Percentiles rank a stretch among this genome's conserved stretches.
Evolutionary conservation across 1,140 invertebrate species (phyloP).

Genomic region (Capitella teleta): DNA sequence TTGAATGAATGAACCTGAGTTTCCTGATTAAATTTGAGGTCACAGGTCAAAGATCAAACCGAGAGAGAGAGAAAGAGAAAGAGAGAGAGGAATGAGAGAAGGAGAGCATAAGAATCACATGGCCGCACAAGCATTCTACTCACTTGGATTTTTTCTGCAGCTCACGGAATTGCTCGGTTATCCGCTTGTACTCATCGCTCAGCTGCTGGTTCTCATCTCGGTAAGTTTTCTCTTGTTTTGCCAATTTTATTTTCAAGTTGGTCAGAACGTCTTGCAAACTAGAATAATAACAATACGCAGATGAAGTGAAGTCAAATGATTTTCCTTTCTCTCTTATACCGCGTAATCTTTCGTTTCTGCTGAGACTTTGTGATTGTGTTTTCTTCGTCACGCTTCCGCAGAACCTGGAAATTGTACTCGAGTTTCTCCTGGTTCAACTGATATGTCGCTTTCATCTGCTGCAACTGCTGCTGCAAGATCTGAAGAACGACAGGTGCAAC

Average conservation of each 20-base stretch:
- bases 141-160: slow-evolving; percentile 41
- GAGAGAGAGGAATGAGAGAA: too few relatives aligned
- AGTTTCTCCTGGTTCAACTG: slow-evolving; percentile 72
- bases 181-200: slow-evolving; percentile 39
- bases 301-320: not conserved
- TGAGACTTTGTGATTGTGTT: slow-evolving; percentile 69
- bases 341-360: slow-evolving; percentile 64
- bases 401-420: slow-evolving; percentile 72
- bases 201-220: slow-evolving; percentile 36
- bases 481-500: slow-evolving; percentile 39
- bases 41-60: too few relatives aligned
- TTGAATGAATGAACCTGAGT: too few relatives aligned
- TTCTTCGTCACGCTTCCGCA: slow-evolving; percentile 74
- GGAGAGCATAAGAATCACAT: too few relatives aligned
- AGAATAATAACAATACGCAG: not conserved
- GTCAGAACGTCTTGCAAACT: slow-evolving; percentile 63
- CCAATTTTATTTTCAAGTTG: slow-evolving; percentile 50
- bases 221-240: slow-evolving; percentile 50
- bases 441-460: slow-evolving; percentile 59
- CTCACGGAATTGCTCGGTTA: slow-evolving; percentile 39
- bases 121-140: too few relatives aligned
- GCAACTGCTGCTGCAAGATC: slow-evolving; percentile 61
- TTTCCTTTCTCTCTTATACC: too few relatives aligned
- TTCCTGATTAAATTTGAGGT: too few relatives aligned
- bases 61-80: too few relatives aligned